Percentiles rank a stretch among this genome's conserved stretches.
These are phyloP conservation scores for Cephalotes varians DNA, from an alignment of 2,888 invertebrate genomes.

Conservation along the genomic window DNA sequence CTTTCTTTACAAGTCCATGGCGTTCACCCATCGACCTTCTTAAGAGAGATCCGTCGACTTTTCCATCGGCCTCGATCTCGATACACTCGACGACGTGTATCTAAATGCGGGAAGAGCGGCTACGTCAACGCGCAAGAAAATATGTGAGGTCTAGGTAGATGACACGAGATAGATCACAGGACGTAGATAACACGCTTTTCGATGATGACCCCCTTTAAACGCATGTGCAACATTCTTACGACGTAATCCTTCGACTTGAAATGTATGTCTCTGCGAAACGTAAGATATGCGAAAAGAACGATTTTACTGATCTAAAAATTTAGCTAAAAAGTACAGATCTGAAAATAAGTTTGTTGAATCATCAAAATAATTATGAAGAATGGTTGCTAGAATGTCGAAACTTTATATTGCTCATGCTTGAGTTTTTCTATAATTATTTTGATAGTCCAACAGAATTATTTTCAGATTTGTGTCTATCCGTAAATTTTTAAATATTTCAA, in stretches of 20 bases:
- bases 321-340: no score
- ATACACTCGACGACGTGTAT: conserved; percentile 52
- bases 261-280: background rate
- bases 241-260: background rate
- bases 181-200: conserved; percentile 45
- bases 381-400: no score
- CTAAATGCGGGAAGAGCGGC: conserved; percentile 52
- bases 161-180: conserved; percentile 54
- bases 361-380: no score
- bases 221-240: background rate
- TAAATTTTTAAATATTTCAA: no score
- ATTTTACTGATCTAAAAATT: no score
- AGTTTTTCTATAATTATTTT: no score
- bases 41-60: conserved; percentile 73
- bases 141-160: conserved; percentile 57
- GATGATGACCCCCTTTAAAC: conserved; percentile 46
- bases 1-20: conserved; percentile 67
- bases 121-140: conserved; percentile 45
- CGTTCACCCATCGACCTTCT: conserved; percentile 76
- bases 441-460: no score
- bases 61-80: conserved; percentile 75
- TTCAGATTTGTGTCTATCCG: no score
- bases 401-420: no score
- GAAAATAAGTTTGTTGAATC: no score
- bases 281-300: no score